phyloP scores from a whole-genome alignment of 2,113 vertebrate species.

The Spheniscus mendiculus region DNA sequence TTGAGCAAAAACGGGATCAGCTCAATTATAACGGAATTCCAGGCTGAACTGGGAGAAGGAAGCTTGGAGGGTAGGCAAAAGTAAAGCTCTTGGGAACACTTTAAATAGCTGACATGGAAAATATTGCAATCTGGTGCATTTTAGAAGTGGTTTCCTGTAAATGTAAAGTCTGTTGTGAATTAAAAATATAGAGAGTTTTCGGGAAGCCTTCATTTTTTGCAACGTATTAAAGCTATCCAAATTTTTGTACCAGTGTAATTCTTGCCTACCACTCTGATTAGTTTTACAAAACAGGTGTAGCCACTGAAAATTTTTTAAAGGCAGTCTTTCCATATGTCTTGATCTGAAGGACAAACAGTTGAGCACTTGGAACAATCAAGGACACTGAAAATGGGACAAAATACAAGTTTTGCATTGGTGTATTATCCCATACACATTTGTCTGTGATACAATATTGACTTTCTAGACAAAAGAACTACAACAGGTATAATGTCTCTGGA shows the following conservation, averaged over 20 bases:
- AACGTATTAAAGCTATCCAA: background rate
- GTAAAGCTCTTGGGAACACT: conserved; percentile 43
- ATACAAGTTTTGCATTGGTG: background rate
- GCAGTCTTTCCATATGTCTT: background rate
- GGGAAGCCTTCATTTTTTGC: conserved; percentile 46
- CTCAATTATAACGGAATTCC: conserved; percentile 59
- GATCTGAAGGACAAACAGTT: background rate
- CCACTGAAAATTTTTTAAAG: background rate
- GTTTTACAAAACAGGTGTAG: conserved; percentile 48
- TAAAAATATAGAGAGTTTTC: conserved; percentile 49
- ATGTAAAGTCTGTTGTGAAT: conserved; percentile 70
- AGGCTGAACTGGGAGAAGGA: conserved; percentile 47
- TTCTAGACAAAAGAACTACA: background rate
- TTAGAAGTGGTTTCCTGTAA: conserved; percentile 67
- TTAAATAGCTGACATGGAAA: conserved; percentile 65
- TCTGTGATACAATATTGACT: background rate
- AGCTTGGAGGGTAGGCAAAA: conserved; percentile 40
- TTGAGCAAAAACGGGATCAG: conserved; percentile 56
- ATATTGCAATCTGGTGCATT: conserved; percentile 64
- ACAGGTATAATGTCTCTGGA: background rate
- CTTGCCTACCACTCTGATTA: conserved; percentile 11
- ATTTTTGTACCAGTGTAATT: background rate
- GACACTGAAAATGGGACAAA: background rate
- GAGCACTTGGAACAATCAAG: background rate
- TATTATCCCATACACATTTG: background rate